Base-by-base conservation (phyloP, 1,140 invertebrate species). In the Meloidogyne chitwoodi region DNA sequence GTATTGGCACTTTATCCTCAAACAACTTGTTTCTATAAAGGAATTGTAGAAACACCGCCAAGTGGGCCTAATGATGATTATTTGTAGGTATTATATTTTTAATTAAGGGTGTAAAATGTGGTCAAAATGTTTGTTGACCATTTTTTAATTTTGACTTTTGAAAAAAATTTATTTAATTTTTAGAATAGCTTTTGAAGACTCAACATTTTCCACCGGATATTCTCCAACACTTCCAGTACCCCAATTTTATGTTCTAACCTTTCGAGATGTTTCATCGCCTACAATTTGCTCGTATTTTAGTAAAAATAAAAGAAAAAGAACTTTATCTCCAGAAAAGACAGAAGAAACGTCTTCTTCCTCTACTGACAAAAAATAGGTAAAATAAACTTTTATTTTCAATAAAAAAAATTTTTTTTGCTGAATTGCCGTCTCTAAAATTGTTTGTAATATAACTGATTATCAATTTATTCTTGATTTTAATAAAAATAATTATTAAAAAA, bases 1-100 rank as follows among this genome's bases (percentile, higher is more conserved):
- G 95, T 99, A 0, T 92, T 98, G 91, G 96, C 96, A 0, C 88
- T 99, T 5, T 99, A 98, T 90, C 96, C 96, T 22, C 95, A 98
- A 89, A 99, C 96, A 0, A 98, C 96, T 0, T 99, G 96, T 87
- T 99, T 99, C 88, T 99, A 99, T 88, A 82, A 85, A 0, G 90
- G 90, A 63, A 92, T 91, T 6, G 92, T 92, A 12, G 91, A 91
- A 8, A 79, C 62, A 24, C 24, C 70, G 44, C 84, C 84, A 26
- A 81, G 83, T 24, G 83, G 88, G 83, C 84, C 88, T 29, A 84
- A 85, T 74, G 95, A 98, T 81, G 94, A 95, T 66, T 99, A 99
- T 87, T 92, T 73, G 71, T 73, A 19, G 22, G 27, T 65, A 19
- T n/a, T 19, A 19, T 19, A 19, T 56, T 56, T n/a, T 73, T 73